These are phyloP conservation scores for Lymantria monacha DNA, from an alignment of 2,888 invertebrate genomes.

Conservation along the genomic window DNA sequence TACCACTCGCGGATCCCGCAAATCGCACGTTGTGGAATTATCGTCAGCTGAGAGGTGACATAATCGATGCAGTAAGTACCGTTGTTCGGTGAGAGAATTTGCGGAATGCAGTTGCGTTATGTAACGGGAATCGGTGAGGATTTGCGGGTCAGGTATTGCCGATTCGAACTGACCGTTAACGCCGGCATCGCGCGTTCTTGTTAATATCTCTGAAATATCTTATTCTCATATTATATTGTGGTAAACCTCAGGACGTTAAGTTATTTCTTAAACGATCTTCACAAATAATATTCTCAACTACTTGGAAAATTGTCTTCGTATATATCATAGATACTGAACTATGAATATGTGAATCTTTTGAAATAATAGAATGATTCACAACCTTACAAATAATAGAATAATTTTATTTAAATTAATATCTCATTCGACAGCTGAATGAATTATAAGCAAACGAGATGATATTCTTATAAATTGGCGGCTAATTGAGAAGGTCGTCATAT, in stretches of 20 bases:
- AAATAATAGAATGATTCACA: too few species aligned
- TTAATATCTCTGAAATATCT: slow-evolving; percentile 32
- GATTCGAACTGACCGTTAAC: not conserved
- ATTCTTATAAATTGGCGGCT: slow-evolving; percentile 45
- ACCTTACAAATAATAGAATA: too few species aligned
- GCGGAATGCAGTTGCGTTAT: slow-evolving; percentile 70
- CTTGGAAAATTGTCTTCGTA: not conserved
- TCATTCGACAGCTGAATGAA: too few species aligned
- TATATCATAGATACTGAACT: not conserved
- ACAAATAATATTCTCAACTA: slow-evolving; percentile 14
- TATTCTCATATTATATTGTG: slow-evolving; percentile 7
- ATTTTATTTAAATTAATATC: too few species aligned
- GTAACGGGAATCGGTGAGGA: slow-evolving; percentile 54
- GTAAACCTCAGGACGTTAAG: slow-evolving; percentile 27
- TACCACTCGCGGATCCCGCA: slow-evolving; percentile 39
- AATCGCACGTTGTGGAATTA: slow-evolving; percentile 54
- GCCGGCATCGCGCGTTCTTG: slow-evolving; percentile 8
- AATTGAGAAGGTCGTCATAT: slow-evolving; percentile 55
- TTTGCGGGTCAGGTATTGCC: slow-evolving; percentile 8
- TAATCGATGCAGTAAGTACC: slow-evolving; percentile 79
- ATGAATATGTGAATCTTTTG: not conserved
- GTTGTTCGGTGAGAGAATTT: slow-evolving; percentile 59
- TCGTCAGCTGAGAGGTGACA: slow-evolving; percentile 75
- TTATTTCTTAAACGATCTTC: slow-evolving; percentile 13
- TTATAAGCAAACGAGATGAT: slow-evolving; percentile 20